A percentile compares a stretch with the other conserved stretches of the same genome.
Evolutionary conservation across 2,113 vertebrate species (phyloP).

Genomic region (Oreotrochilus melanogaster): DNA sequence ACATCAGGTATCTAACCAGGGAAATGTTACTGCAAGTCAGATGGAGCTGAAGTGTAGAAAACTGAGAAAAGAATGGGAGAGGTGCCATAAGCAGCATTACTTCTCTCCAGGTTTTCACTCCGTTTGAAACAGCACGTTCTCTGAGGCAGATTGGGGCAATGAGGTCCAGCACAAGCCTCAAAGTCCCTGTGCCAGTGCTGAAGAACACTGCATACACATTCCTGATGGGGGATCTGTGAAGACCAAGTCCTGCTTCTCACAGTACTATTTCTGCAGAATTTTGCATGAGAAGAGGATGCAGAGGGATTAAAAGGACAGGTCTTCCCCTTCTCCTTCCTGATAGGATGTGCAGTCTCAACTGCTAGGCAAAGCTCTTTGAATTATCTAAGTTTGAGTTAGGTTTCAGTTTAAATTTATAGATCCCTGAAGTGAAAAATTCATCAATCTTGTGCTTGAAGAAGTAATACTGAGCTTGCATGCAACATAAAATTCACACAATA

Average conservation of each 20-base stretch:
- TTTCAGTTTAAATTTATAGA: neutral
- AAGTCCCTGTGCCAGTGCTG: fast-evolving
- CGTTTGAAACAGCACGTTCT: neutral
- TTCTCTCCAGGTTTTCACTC: neutral
- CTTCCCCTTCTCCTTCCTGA: neutral
- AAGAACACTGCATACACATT: neutral
- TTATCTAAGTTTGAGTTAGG: neutral
- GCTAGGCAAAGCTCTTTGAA: neutral
- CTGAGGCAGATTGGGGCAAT: neutral
- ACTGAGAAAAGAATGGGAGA: neutral
- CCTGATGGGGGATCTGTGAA: fast-evolving
- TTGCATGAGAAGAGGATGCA: neutral
- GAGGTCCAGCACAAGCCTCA: neutral
- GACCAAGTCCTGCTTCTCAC: neutral
- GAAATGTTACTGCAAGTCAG: neutral
- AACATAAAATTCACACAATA: neutral
- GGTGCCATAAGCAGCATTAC: neutral
- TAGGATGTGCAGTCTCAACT: neutral
- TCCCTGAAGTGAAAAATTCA: neutral
- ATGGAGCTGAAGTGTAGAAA: neutral
- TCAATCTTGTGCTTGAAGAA: neutral
- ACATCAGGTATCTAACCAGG: neutral
- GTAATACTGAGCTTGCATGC: neutral
- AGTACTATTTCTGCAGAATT: neutral
- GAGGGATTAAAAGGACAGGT: neutral